phyloP scores from a whole-genome alignment of 1,140 invertebrate genomes.

The Ephestia elutella region DNA sequence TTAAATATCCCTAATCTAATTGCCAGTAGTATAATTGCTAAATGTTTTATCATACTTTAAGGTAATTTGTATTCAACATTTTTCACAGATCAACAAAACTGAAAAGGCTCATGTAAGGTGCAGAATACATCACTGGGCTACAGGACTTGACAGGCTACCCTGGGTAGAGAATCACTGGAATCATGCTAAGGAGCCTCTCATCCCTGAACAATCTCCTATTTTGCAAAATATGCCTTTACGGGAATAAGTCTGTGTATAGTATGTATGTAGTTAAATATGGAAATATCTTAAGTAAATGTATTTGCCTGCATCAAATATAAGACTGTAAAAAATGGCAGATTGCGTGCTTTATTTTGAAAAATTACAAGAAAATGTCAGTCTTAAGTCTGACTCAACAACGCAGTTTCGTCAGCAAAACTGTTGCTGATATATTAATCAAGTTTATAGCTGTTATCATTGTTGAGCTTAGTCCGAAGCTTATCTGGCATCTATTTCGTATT shows the following conservation, averaged over 20 bases:
- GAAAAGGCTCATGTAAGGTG: slow-evolving; percentile 83
- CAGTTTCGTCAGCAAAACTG: no score
- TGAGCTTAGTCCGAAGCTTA: no score
- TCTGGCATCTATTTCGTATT: no score
- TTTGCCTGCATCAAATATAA: neutral
- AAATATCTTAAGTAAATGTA: neutral
- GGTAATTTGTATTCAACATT: neutral
- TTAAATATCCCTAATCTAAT: no score
- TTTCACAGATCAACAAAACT: slow-evolving; percentile 72
- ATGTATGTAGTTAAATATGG: neutral
- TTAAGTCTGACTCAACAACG: no score
- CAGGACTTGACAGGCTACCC: slow-evolving; percentile 75
- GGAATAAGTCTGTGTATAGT: neutral
- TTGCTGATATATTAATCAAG: no score
- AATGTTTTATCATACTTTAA: no score
- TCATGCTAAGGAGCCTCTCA: slow-evolving; percentile 69
- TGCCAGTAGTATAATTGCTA: no score
- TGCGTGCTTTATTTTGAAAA: neutral
- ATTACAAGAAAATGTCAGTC: no score
- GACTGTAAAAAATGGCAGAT: neutral
- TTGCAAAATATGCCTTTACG: slow-evolving; percentile 51
- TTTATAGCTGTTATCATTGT: no score
- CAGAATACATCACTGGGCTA: slow-evolving; percentile 81
- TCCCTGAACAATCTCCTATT: slow-evolving; percentile 60
- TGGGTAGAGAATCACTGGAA: slow-evolving; percentile 76